Evolutionary conservation across 2,113 vertebrate species (phyloP), one percentile per base, ranked within the genome.

Genomic region (Bubo scandiacus): DNA sequence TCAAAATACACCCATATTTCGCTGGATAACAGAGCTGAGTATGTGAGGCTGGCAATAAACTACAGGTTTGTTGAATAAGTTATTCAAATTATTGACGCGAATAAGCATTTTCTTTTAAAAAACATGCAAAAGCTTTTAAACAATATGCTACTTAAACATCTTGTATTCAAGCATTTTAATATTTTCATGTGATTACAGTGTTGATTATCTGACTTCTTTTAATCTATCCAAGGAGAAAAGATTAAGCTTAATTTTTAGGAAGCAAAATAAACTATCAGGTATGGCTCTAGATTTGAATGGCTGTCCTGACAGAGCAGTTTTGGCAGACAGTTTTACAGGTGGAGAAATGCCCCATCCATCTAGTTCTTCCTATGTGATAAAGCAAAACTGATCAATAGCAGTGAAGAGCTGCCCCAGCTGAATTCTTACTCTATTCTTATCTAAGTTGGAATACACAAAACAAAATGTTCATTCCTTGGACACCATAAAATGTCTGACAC

Each of bases 1-100:
- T 99, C 99, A 94, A 99, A 99, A 97, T 98, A 99, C 88, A 98
- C 99, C 3, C 99, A 99, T 94, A 99, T 99, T 95, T 99, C 99
- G 36, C 97, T 99, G 97, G 99, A 99, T 95, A 99, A 99, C 81
- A 99, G 99, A 3, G 98, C 99, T 0, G 99, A 99, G 93, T 99
- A 99, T 22, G 99, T 99, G 86, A 98, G 99, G 72, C 98, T 99
- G 55, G 99, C 99, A 55, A 99, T 99, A 83, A 99, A 99, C 97
- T 99, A 99, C 98, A 99, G 99, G 99, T 99, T 86, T 88, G 97
- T 96, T 71, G 40, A 81, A 73, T 40, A 86, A 54, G 18, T 81
- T 1, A 30, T 57, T 80, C 36, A 32, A 70, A 62, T 82, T 83
- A 65, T n/a, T 80, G 32, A 55, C 18, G n/a, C 38, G 6, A 70